These are phyloP conservation scores for Bacillus rossius DNA, from an alignment of 1,140 invertebrate species.

Conservation along the genomic window DNA sequence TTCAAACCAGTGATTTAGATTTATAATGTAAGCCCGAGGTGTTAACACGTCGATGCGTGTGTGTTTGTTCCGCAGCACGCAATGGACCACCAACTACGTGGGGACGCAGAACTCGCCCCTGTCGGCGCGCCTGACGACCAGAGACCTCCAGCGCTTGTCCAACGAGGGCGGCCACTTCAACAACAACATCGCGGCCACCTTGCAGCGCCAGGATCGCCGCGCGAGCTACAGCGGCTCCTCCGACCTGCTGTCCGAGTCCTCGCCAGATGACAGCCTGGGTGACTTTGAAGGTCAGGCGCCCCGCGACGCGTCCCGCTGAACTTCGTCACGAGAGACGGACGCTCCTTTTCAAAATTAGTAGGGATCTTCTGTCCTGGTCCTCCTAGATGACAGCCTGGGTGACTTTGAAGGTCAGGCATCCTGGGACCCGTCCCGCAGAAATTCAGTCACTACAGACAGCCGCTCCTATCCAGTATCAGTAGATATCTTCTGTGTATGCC, in stretches of 20 bases:
- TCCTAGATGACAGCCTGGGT: no score
- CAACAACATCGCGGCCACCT: slow-evolving; percentile 38
- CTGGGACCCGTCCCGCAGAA: no score
- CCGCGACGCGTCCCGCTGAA: no score
- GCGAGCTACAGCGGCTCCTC: slow-evolving; percentile 13
- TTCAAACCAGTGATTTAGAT: no score
- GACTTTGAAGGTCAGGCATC: no score
- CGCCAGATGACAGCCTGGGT: slow-evolving; percentile 39
- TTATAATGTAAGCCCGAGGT: no score
- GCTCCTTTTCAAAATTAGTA: no score
- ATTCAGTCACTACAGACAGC: no score
- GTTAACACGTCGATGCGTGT: no score
- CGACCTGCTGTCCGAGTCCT: slow-evolving; percentile 11
- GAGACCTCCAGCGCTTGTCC: neutral
- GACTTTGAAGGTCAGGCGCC: slow-evolving; percentile 41
- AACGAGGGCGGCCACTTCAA: slow-evolving; percentile 32
- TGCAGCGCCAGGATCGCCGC: slow-evolving; percentile 25
- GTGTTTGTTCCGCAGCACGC: slow-evolving; percentile 10
- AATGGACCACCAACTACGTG: slow-evolving; percentile 17
- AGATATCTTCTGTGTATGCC: slow-evolving; percentile 8
- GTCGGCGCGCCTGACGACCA: neutral
- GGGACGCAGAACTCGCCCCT: neutral
- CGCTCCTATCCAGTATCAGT: no score
- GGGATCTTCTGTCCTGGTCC: no score
- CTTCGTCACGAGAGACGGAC: no score